Percentiles rank a stretch among this genome's conserved stretches.
phyloP scores from a whole-genome alignment of 2,888 invertebrate species.

The Andrena marginata region DNA sequence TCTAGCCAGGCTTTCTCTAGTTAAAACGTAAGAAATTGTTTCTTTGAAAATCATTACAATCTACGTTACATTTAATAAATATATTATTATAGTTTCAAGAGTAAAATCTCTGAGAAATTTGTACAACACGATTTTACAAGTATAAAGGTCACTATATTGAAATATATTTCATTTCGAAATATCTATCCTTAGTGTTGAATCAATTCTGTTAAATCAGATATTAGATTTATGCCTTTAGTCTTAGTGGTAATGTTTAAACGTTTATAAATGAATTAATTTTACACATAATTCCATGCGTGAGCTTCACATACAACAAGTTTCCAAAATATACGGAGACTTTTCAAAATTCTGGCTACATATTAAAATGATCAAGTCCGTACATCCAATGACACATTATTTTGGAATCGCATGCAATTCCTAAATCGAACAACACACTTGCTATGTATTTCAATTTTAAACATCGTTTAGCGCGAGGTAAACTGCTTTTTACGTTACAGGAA shows the following conservation, averaged over 20 bases:
- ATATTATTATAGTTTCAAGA: constrained; percentile 21
- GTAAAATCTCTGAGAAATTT: constrained; percentile 34
- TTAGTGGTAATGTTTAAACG: background rate
- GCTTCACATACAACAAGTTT: constrained; percentile 16
- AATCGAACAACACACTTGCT: background rate
- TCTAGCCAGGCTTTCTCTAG: background rate
- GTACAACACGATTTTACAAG: constrained; percentile 38
- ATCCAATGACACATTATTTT: background rate
- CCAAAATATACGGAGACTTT: constrained; percentile 18
- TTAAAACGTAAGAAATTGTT: background rate
- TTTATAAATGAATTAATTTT: constrained; percentile 21
- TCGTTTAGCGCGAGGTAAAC: background rate
- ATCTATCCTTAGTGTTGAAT: constrained; percentile 18
- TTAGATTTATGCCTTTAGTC: constrained; percentile 10
- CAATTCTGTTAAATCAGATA: constrained; percentile 8
- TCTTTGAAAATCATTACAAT: constrained; percentile 29
- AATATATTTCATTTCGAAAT: constrained; percentile 31
- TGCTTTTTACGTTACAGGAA: constrained; percentile 7
- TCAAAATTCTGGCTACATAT: background rate
- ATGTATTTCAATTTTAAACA: background rate
- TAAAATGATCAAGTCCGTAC: too few species aligned
- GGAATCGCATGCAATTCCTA: background rate
- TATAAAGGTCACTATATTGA: constrained; percentile 21
- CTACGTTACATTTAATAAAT: constrained; percentile 30
- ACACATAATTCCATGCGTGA: constrained; percentile 24